These are phyloP conservation scores for Crotalus horridus DNA, from an alignment of 2,113 vertebrate species.

Conservation along the genomic window DNA sequence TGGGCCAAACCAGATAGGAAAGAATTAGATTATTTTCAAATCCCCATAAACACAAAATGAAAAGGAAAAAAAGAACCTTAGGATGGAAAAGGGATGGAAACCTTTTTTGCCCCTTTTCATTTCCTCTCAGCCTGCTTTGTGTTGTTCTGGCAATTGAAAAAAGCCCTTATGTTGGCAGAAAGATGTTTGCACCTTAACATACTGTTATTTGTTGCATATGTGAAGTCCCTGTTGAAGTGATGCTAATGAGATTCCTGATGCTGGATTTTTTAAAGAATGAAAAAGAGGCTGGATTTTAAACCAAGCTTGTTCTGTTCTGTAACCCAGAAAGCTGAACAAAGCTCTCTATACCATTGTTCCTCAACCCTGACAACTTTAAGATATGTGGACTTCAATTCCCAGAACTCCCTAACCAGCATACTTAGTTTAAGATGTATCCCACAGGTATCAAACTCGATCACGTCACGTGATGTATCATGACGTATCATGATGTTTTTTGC, in stretches of 20 bases:
- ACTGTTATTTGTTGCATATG: slow-evolving; percentile 20
- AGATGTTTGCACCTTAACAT: slow-evolving; percentile 20
- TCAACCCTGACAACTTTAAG: not conserved
- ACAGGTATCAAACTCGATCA: too few species aligned
- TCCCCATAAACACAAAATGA: slow-evolving; percentile 67
- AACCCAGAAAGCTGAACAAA: not conserved
- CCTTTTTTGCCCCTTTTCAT: not conserved
- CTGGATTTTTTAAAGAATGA: slow-evolving; percentile 33
- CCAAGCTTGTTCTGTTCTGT: not conserved
- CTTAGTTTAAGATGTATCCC: too few species aligned
- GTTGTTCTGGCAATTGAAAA: slow-evolving; percentile 15
- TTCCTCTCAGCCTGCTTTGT: slow-evolving; percentile 8
- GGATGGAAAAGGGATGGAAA: slow-evolving; percentile 20
- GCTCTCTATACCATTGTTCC: not conserved
- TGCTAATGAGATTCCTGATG: slow-evolving; percentile 15
- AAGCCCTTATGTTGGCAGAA: slow-evolving; percentile 15
- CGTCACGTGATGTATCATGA: too few species aligned
- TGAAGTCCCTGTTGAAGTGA: not conserved
- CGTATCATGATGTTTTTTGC: too few species aligned
- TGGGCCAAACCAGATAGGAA: slow-evolving; percentile 77
- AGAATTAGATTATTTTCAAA: slow-evolving; percentile 76
- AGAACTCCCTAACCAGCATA: not conserved
- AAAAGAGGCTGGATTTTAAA: slow-evolving; percentile 20
- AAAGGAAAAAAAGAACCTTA: slow-evolving; percentile 19
- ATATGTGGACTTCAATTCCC: not conserved